A percentile compares a stretch with the other conserved stretches of the same genome.
Conservation (phyloP, 2,797 vertebrate genomes). For the Furcifer pardalis region DNA sequence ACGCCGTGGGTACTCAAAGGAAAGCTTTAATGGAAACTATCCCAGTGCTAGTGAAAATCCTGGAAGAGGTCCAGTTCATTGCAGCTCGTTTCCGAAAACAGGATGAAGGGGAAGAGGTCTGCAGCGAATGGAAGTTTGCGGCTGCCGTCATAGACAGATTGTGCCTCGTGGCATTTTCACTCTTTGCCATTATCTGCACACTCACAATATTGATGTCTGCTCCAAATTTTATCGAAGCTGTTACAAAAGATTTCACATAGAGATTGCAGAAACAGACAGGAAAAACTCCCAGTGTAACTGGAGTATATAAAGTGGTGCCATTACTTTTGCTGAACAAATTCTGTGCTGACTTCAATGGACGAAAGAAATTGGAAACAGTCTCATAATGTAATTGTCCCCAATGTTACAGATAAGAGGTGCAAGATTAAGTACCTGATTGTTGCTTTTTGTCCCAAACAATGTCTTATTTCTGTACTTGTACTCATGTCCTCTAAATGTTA, state of each 20-base stretch:
- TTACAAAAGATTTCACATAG: conserved; percentile 92
- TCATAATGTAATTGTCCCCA: conserved; percentile 37
- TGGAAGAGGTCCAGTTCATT: conserved; percentile 90
- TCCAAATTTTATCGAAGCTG: conserved; percentile 92
- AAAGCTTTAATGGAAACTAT: conserved; percentile 76
- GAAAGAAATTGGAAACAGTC: conserved; percentile 54
- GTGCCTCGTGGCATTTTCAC: conserved; percentile 90
- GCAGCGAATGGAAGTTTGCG: conserved; percentile 94
- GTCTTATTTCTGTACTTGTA: conserved; percentile 14
- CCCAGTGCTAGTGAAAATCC: conserved; percentile 83
- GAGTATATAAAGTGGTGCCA: conserved; percentile 44
- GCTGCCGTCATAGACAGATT: conserved; percentile 91
- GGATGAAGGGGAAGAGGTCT: conserved; percentile 86
- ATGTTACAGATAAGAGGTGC: conserved; percentile 50
- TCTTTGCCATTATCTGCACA: conserved; percentile 92
- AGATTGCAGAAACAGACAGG: conserved; percentile 18
- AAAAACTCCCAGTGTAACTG: conserved; percentile 6
- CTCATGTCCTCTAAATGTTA: conserved; percentile 45
- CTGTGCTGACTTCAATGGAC: conserved; percentile 46
- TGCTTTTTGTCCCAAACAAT: conserved; percentile 42
- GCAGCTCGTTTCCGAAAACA: conserved; percentile 87
- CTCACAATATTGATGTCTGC: conserved; percentile 93
- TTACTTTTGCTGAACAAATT: conserved; percentile 49
- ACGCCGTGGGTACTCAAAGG: conserved; percentile 71
- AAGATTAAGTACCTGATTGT: conserved; percentile 24